Evolutionary conservation across 2,888 invertebrate species (phyloP).

Genomic region (Cephonodes hylas): DNA sequence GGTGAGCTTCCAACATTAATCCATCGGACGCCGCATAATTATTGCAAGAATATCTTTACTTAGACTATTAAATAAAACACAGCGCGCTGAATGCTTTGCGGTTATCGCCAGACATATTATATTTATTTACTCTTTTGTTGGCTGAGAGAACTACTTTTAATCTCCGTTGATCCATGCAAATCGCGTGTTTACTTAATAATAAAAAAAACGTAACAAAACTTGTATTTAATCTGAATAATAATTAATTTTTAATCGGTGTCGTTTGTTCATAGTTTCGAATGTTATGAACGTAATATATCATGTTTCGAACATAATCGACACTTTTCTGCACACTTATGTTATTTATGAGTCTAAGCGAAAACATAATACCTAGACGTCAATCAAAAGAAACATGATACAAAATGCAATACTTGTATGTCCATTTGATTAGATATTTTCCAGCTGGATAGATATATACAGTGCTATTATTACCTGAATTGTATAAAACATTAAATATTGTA

Average conservation of each 20-base stretch:
- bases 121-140: not conserved
- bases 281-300: too few species aligned
- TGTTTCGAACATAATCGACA: not conserved
- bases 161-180: not conserved
- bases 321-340: not conserved
- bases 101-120: not conserved
- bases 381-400: not conserved
- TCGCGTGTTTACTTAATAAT: not conserved
- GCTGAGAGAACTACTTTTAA: too few species aligned
- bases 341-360: not conserved
- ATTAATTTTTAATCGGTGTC: too few species aligned
- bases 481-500: not conserved
- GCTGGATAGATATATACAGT: not conserved
- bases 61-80: conserved; percentile 2
- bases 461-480: not conserved
- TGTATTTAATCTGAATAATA: too few species aligned
- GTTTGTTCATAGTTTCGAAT: too few species aligned
- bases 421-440: not conserved
- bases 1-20: not conserved
- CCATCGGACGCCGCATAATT: not conserved
- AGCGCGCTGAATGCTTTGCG: not conserved
- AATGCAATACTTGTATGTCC: not conserved
- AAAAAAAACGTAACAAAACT: too few species aligned
- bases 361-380: not conserved
- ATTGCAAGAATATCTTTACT: not conserved